These are phyloP conservation scores for Onchidella celtica DNA, from an alignment of 2,888 invertebrate species.

Conservation along the genomic window DNA sequence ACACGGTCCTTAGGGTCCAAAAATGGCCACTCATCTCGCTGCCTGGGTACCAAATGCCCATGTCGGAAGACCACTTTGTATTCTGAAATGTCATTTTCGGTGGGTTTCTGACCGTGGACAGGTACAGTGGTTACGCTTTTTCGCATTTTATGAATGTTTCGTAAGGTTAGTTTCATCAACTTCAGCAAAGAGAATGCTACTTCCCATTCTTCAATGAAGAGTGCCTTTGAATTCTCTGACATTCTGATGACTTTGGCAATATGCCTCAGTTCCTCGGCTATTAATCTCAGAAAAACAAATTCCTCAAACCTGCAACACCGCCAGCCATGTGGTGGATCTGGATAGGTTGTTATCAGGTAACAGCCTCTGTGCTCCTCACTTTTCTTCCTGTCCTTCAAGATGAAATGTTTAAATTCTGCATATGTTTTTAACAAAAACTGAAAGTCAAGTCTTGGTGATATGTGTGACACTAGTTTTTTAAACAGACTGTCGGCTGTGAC, in stretches of 20 bases:
- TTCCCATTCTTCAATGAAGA: conserved; percentile 44
- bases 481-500: conserved; percentile 20
- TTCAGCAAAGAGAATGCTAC: conserved; percentile 27
- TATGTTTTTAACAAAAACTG: conserved; percentile 42
- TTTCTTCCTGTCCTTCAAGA: conserved; percentile 28
- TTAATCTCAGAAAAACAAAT: conserved; percentile 39
- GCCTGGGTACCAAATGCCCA: conserved; percentile 13
- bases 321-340: background rate
- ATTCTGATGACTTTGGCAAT: conserved; percentile 19
- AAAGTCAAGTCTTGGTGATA: conserved; percentile 45
- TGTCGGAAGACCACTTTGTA: conserved; percentile 23
- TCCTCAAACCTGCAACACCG: conserved; percentile 40
- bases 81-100: background rate
- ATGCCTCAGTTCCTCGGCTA: conserved; percentile 35
- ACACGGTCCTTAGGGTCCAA: background rate
- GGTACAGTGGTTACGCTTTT: conserved; percentile 10
- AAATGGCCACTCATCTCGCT: background rate
- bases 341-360: conserved; percentile 12
- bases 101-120: background rate
- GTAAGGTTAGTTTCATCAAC: conserved; percentile 19
- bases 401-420: conserved; percentile 37
- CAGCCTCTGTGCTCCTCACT: conserved; percentile 34
- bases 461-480: conserved; percentile 40
- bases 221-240: conserved; percentile 9
- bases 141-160: conserved; percentile 38